These are phyloP conservation scores for Clarias magur DNA, from an alignment of 2,113 vertebrate genomes.

Conservation along the genomic window DNA sequence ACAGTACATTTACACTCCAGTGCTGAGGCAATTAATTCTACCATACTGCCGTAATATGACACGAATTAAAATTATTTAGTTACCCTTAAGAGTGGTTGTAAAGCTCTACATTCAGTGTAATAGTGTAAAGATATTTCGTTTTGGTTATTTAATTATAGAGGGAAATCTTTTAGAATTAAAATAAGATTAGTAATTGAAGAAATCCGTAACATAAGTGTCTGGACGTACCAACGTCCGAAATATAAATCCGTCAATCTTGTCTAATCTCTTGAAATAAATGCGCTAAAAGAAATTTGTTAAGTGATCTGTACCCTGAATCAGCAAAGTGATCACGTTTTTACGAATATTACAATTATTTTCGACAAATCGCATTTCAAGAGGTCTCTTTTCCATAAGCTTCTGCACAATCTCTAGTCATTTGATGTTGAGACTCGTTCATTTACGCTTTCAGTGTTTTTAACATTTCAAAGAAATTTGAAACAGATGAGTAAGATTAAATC, in stretches of 20 bases:
- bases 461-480: neutral
- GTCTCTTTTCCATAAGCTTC: neutral
- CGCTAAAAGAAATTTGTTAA: neutral
- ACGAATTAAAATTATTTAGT: neutral
- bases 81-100: neutral
- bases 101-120: neutral
- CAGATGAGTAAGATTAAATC: neutral
- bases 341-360: neutral
- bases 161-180: neutral
- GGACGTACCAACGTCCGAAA: neutral
- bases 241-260: neutral
- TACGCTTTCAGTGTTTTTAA: neutral
- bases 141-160: neutral
- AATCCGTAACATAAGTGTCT: neutral
- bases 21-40: neutral
- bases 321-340: neutral
- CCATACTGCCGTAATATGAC: neutral
- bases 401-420: neutral
- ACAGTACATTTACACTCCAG: neutral
- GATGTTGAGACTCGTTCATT: neutral
- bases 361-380: neutral
- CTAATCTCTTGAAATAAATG: neutral
- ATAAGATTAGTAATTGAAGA: neutral
- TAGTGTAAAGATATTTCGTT: neutral
- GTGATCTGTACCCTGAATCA: neutral